A percentile compares a stretch with the other conserved stretches of the same genome.
Conservation (phyloP, 2,797 vertebrate species). For the Periparus ater region DNA sequence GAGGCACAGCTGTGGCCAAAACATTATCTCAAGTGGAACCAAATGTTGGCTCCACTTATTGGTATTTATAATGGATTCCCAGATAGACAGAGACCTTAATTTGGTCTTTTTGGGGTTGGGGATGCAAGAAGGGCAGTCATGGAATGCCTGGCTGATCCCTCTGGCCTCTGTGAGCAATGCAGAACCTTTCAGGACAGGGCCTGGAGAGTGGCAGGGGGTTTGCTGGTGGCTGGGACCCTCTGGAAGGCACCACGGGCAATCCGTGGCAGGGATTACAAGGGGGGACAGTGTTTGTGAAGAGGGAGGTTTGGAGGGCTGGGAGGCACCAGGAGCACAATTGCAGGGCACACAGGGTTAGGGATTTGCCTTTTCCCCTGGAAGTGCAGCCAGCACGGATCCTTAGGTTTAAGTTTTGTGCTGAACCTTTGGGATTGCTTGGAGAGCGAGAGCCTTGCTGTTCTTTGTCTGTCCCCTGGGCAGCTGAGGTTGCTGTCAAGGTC, state of each 20-base stretch:
- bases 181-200: rapidly evolving
- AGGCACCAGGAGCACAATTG: neutral
- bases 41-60: neutral
- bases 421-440: neutral
- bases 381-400: rapidly evolving
- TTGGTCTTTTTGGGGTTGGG: neutral
- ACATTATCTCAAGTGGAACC: neutral
- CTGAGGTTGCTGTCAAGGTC: neutral
- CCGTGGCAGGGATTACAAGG: neutral
- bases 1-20: neutral
- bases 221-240: neutral
- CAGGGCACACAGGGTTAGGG: neutral
- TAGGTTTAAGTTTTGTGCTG: rapidly evolving
- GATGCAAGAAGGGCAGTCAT: neutral
- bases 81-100: neutral
- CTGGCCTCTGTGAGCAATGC: neutral
- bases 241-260: rapidly evolving
- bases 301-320: neutral
- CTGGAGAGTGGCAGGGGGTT: rapidly evolving
- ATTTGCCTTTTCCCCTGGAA: neutral
- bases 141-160: neutral
- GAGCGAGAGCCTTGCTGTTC: rapidly evolving
- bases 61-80: neutral
- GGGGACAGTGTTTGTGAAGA: neutral
- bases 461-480: neutral